Evolutionary conservation across 2,888 invertebrate species (phyloP).

Genomic region (Drosophila yooni): DNA sequence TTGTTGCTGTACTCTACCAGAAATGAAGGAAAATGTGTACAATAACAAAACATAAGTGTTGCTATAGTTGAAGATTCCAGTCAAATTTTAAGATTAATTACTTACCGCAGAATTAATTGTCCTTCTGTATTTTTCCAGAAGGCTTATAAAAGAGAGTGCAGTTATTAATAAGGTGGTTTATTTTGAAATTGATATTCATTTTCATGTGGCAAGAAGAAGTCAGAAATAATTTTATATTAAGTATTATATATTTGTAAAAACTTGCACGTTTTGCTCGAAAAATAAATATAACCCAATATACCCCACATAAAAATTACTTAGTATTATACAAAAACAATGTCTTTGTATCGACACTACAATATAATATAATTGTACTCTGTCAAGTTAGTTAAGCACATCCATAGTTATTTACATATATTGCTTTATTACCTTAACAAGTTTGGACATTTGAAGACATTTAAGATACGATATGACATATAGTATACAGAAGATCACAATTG

Average conservation of each 20-base stretch:
- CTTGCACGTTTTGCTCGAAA: conserved; percentile 1
- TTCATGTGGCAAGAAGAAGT: too few species aligned
- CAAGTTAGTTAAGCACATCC: conserved; percentile 1
- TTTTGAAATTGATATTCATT: not conserved
- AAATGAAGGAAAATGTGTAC: not conserved
- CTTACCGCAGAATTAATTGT: conserved; percentile 38
- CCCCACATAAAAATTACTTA: not conserved
- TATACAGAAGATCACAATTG: conserved; percentile 3
- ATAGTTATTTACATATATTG: conserved; percentile 25
- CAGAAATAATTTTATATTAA: not conserved
- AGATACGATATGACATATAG: conserved; percentile 5
- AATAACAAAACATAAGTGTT: not conserved
- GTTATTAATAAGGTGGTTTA: not conserved
- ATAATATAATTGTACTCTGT: not conserved
- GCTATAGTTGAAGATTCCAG: not conserved
- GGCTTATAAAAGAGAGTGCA: conserved; percentile 27
- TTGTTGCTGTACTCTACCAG: not conserved
- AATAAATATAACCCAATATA: not conserved
- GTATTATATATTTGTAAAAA: conserved; percentile 1
- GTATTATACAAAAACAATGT: not conserved
- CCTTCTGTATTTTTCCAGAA: conserved; percentile 48
- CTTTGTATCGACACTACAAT: not conserved
- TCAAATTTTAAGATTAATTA: not conserved
- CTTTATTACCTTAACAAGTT: conserved; percentile 24
- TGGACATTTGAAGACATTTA: conserved; percentile 19